Evolutionary conservation across 1,140 invertebrate species (phyloP), one percentile per base, ranked within the genome.

Genomic region (Panonychus citri): DNA sequence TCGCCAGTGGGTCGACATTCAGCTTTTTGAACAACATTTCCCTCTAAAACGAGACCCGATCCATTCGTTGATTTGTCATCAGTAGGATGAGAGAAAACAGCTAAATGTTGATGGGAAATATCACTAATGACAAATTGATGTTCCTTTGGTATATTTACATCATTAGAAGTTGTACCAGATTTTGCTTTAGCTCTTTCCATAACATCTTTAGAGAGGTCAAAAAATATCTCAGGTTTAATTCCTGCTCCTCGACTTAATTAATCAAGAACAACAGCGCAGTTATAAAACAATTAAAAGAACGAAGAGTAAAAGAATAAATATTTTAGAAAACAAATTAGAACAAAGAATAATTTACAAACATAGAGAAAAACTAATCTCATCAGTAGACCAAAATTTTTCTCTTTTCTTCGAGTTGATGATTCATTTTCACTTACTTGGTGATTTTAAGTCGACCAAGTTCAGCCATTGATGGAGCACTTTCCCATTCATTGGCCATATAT

Each of bases 1-100:
- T 91, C 84, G 71, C 75, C 82, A 68, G 84, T 80, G 28, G 90
- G 89, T 39, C 83, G 75, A 69, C 89, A 94, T 70, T 96, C 90
- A 37, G 91, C 72, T 69, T 88, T 86, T 68, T 94, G 87, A 28
- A 89, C 83, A 63, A 95, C 90, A 66, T 83, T 81, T 1, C 90
- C 90, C 74, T 91, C 86, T 73, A 94, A 79, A 58, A 77, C 79
- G 1, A 94, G 69, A 26, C n/a, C 15, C 12, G 30, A 34, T 5
- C 30, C 12, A 4, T 56, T 55, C 24, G 34, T 51, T 12, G 21
- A 17, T 52, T 56, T 55, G 28, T 50, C 37, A 28, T 48, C 27
- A 24, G 30, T 42, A 30, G 34, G 25, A 49, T 62, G 53, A 19
- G 83, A 87, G 71, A 90, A 89, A 25, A 89, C 85, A 54, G 83